Evolutionary conservation across 2,888 invertebrate species (phyloP).

Genomic region (Timema podura): DNA sequence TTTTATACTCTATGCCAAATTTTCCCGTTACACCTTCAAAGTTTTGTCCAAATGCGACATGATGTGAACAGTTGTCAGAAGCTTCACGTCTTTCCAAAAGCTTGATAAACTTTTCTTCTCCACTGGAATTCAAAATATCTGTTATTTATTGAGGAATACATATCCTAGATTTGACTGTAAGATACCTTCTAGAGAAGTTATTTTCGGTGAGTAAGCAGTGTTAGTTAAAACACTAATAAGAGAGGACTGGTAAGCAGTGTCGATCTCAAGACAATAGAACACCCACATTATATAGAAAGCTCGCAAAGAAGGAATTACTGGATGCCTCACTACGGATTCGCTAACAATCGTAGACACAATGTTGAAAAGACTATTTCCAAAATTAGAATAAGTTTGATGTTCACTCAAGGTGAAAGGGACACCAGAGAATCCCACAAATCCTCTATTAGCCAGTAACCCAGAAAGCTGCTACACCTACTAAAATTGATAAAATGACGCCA

Average conservation of each 20-base stretch:
- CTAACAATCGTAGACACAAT: background rate
- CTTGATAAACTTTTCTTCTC: background rate
- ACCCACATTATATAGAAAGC: background rate
- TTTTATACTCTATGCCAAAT: too few species aligned
- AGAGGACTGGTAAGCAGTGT: slow-evolving; percentile 2
- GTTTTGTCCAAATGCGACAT: background rate
- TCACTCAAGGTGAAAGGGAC: too few species aligned
- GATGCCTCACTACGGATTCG: background rate
- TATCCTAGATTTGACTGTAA: background rate
- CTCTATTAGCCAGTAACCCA: slow-evolving; percentile 7
- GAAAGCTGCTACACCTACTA: background rate
- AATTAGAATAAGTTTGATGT: too few species aligned
- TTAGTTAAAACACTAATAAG: slow-evolving; percentile 2
- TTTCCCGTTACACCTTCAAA: too few species aligned
- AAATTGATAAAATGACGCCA: background rate
- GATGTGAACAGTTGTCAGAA: background rate
- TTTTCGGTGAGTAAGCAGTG: background rate
- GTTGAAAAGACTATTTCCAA: too few species aligned
- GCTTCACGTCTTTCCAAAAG: background rate
- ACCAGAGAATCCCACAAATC: too few species aligned
- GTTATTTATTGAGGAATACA: background rate
- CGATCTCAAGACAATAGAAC: background rate
- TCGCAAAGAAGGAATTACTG: background rate
- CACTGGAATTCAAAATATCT: background rate
- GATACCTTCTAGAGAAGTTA: background rate